These are phyloP conservation scores for Hemicordylus capensis DNA, from an alignment of 2,113 vertebrate species.

Conservation along the genomic window DNA sequence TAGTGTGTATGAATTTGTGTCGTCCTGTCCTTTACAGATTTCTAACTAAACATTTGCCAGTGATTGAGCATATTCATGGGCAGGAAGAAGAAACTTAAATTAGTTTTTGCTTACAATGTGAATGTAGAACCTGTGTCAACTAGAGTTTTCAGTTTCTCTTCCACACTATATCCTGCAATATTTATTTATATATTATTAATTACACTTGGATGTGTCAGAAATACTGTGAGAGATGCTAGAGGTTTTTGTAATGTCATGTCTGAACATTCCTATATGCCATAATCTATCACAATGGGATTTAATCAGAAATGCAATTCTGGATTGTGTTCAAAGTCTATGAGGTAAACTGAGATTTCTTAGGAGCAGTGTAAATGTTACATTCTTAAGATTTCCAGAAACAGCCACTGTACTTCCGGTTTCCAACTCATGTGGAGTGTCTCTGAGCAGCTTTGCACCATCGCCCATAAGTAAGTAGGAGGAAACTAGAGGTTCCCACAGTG, in stretches of 20 bases:
- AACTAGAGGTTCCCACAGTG: too few relatives aligned
- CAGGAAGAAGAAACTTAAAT: not conserved
- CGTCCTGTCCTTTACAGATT: too few relatives aligned
- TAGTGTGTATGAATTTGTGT: too few relatives aligned
- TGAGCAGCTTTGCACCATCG: too few relatives aligned
- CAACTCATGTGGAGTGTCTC: too few relatives aligned
- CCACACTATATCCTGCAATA: not conserved
- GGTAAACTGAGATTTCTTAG: too few relatives aligned
- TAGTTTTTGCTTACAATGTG: not conserved
- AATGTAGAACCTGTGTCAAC: not conserved
- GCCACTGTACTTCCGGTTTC: not conserved
- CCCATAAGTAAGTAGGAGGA: too few relatives aligned
- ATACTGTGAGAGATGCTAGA: not conserved
- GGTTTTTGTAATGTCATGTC: not conserved
- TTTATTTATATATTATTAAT: too few relatives aligned
- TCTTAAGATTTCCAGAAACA: not conserved
- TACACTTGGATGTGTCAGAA: not conserved
- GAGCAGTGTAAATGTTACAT: not conserved
- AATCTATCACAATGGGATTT: not conserved
- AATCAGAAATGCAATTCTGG: not conserved
- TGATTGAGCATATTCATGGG: not conserved
- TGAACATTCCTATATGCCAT: not conserved
- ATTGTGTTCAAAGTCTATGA: not conserved
- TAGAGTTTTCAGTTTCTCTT: not conserved
- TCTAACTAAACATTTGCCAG: slow-evolving; percentile 19